Conservation (phyloP, 1,140 invertebrate species). For the Halyomorpha halys region DNA sequence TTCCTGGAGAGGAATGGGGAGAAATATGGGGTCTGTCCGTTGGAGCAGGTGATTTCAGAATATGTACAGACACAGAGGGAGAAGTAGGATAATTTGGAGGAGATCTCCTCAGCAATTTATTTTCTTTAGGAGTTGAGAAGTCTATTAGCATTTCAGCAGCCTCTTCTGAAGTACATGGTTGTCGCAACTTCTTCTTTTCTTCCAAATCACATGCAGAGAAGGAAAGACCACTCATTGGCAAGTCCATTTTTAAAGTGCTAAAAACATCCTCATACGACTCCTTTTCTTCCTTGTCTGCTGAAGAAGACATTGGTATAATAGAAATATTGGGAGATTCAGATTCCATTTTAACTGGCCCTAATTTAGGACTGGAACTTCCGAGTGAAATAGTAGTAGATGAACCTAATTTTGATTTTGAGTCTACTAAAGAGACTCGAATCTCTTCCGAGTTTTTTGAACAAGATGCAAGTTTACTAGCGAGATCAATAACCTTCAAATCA, state of each 20-base stretch:
- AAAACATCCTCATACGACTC: constrained; percentile 25
- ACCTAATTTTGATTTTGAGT: constrained; percentile 16
- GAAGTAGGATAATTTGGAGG: constrained; percentile 43
- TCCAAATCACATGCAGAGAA: constrained; percentile 18
- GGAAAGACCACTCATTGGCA: constrained; percentile 28
- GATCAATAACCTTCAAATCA: constrained; percentile 26
- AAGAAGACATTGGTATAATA: constrained; percentile 19
- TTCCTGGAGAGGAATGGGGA: constrained; percentile 66
- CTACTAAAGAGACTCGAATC: constrained; percentile 3
- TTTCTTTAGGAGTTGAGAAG: constrained; percentile 45
- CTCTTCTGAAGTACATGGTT: constrained; percentile 43
- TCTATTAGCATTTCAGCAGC: constrained; percentile 51
- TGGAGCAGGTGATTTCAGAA: constrained; percentile 65
- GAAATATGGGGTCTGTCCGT: constrained; percentile 50
- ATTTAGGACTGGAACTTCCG: background rate
- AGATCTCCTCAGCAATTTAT: constrained; percentile 39
- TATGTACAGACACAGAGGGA: constrained; percentile 61
- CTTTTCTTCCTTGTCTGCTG: constrained; percentile 8
- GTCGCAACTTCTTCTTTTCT: constrained; percentile 10
- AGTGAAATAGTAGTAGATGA: constrained; percentile 18
- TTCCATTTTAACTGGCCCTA: background rate
- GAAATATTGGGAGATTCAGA: constrained; percentile 24
- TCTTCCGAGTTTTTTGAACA: constrained; percentile 23
- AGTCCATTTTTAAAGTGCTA: constrained; percentile 31
- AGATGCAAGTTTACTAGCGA: constrained; percentile 24